Evolutionary conservation across 2,113 vertebrate species (phyloP).

Genomic region (Clinocottus analis): DNA sequence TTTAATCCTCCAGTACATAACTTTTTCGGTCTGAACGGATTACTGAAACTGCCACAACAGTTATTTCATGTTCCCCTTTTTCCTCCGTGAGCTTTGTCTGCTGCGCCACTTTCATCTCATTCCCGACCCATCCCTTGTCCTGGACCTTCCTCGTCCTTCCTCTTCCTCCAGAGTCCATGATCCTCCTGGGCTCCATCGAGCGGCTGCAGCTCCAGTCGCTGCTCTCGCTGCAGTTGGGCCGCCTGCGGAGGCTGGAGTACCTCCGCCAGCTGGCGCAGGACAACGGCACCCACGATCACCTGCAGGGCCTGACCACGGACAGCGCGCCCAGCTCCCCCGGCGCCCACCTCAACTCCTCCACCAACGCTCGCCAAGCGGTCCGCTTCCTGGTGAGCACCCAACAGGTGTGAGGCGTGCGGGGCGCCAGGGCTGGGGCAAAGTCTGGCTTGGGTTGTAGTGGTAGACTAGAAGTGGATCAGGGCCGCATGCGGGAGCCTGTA

Average conservation of each 20-base stretch:
- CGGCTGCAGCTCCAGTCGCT: slow-evolving; percentile 90
- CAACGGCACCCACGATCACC: slow-evolving; percentile 77
- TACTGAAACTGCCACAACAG: not conserved
- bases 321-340: slow-evolving; percentile 75
- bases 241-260: slow-evolving; percentile 84
- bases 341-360: slow-evolving; percentile 59
- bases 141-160: not conserved
- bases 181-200: slow-evolving; percentile 97
- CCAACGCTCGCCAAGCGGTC: slow-evolving; percentile 82
- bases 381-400: slow-evolving; percentile 90
- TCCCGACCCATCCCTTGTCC: not conserved
- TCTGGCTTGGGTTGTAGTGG: slow-evolving; percentile 51
- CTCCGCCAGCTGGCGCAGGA: slow-evolving; percentile 79
- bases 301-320: slow-evolving; percentile 74
- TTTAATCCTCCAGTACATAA: not conserved
- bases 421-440: slow-evolving; percentile 52
- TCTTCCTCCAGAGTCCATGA: slow-evolving; percentile 91
- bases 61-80: not conserved
- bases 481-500: slow-evolving; percentile 76
- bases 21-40: not conserved
- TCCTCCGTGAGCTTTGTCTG: not conserved
- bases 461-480: slow-evolving; percentile 42
- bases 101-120: not conserved
- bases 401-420: slow-evolving; percentile 78
- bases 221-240: slow-evolving; percentile 84